phyloP scores from a whole-genome alignment of 2,888 invertebrate genomes.

The Stegana nigrithorax region DNA sequence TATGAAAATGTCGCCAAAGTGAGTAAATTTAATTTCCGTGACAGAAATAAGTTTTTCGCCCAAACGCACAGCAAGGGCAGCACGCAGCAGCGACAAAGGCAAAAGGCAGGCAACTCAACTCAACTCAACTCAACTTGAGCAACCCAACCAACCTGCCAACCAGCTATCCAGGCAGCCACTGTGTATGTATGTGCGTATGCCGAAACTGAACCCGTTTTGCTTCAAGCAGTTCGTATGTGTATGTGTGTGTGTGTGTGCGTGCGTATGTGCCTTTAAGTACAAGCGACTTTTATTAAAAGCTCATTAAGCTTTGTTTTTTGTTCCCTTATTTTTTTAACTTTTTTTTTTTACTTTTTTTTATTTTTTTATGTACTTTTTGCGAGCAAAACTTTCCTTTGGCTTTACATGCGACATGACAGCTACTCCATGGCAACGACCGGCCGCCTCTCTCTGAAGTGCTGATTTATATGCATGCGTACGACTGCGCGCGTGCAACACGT shows the following conservation, averaged over 20 bases:
- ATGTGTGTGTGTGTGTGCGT: background rate
- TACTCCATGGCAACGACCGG: background rate
- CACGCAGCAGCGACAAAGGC: too few species aligned
- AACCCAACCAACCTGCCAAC: too few species aligned
- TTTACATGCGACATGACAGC: background rate
- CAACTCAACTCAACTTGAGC: too few species aligned
- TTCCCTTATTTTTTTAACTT: background rate
- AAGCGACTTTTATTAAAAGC: conserved; percentile 58
- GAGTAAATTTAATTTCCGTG: conserved; percentile 60
- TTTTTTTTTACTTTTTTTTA: background rate
- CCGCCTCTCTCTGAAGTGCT: conserved; percentile 1
- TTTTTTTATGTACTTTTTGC: background rate
- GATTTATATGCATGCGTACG: conserved; percentile 18
- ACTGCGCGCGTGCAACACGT: conserved; percentile 18
- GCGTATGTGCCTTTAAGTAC: conserved; percentile 26
- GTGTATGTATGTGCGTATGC: background rate
- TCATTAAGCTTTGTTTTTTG: conserved; percentile 44
- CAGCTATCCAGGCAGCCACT: background rate
- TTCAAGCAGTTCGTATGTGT: background rate
- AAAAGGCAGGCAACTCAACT: too few species aligned
- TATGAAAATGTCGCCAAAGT: conserved; percentile 44
- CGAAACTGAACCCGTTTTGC: background rate
- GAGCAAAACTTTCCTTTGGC: conserved; percentile 16
- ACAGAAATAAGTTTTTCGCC: conserved; percentile 62
- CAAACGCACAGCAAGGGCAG: conserved; percentile 47